Evolutionary conservation across 2,888 invertebrate genomes (phyloP).

Genomic region (Drosophila borealis): DNA sequence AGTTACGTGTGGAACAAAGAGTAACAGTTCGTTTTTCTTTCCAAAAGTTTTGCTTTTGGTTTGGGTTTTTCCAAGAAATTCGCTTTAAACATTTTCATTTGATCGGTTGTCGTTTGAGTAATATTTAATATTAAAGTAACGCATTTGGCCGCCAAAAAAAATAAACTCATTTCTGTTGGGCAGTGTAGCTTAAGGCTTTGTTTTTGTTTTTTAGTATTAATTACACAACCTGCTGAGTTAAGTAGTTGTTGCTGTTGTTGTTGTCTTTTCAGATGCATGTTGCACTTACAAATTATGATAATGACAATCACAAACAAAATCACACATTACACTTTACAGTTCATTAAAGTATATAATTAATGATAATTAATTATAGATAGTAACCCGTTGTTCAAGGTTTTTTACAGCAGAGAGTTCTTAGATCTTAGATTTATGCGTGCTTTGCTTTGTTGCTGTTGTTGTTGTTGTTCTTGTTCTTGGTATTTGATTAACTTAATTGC

Average conservation of each 20-base stretch:
- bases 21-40: slow-evolving; percentile 24
- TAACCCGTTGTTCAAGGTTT: slow-evolving; percentile 43
- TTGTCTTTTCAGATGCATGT: slow-evolving; percentile 51
- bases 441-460: slow-evolving; percentile 30
- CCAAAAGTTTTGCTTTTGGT: slow-evolving; percentile 13
- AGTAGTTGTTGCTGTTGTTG: slow-evolving; percentile 37
- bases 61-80: slow-evolving; percentile 9
- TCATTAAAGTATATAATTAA: slow-evolving; percentile 30
- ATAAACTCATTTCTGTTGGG: slow-evolving; percentile 18
- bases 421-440: slow-evolving; percentile 38
- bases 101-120: slow-evolving; percentile 42
- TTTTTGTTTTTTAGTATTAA: slow-evolving; percentile 9
- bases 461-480: slow-evolving; percentile 15
- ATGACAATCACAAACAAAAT: slow-evolving; percentile 43
- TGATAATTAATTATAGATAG: slow-evolving; percentile 9
- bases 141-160: slow-evolving; percentile 27
- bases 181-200: slow-evolving; percentile 14
- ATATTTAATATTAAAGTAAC: slow-evolving; percentile 51
- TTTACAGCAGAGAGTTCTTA: slow-evolving; percentile 35
- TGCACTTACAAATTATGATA: slow-evolving; percentile 42
- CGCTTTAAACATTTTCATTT: slow-evolving; percentile 33
- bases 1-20: slow-evolving; percentile 55
- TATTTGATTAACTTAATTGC: slow-evolving; percentile 24
- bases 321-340: slow-evolving; percentile 37
- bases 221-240: slow-evolving; percentile 56